Evolutionary conservation across 2,113 vertebrate genomes (phyloP), one percentile per base, ranked within the genome.

Genomic region (Sula dactylatra): DNA sequence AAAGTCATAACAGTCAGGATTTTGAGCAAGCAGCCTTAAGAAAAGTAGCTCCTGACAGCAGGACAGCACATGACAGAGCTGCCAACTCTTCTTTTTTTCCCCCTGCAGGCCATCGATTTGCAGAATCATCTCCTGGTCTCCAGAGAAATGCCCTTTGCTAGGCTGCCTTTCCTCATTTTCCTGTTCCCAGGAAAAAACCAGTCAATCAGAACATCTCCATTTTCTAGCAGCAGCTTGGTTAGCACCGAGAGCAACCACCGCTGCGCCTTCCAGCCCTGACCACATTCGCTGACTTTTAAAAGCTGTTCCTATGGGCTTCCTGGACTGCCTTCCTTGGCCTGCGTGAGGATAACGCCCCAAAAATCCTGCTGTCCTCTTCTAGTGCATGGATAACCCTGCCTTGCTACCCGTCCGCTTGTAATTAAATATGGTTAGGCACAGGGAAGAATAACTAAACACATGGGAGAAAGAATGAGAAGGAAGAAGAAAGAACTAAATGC

Each of bases 141-240:
- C 15, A 6, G 91, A 94, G 96, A 87, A 96, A 94, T 82, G 62
- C 74, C 82, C 87, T 93, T 95, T 82, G 83, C 71, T 91, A 58
- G 91, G 78, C 84, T 94, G 91, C 50, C 64, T 87, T 96, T 86
- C 84, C 91, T 94, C 66, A 77, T 80, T 89, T 95, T 91, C 81
- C 89, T 87, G 74, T 91, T 94, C 89, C 77, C 84, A 91, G 73
- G 58, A 10, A 52, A 93, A 71, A 67, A 54, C 65, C 12, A 84
- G 62, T 50, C 76, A 67, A 21, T 58, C 73, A 58, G 61, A 93
- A 82, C 17, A 89, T 61, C 73, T 91, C 76, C 34, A 44, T 74
- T 73, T 88, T 69, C 76, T 64, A 58, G 38, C 52, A 72, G 87
- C 83, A 90, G 86, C 61, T 52, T 62, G 8, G 38, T 69, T 40